These are phyloP conservation scores for Balearica regulorum DNA, from an alignment of 2,797 vertebrate species.

Conservation along the genomic window DNA sequence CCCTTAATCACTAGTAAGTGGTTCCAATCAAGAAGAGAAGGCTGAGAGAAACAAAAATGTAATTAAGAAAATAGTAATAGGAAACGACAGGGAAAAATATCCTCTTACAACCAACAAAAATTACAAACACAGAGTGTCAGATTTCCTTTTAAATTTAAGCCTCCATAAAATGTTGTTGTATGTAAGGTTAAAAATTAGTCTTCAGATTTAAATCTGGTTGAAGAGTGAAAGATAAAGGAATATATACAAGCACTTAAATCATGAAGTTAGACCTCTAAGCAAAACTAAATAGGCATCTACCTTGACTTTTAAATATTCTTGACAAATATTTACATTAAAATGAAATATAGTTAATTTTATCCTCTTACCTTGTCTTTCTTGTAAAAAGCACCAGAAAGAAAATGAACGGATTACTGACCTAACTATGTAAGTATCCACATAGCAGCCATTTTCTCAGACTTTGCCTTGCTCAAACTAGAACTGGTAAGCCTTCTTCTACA, in stretches of 20 bases:
- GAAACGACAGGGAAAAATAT: not conserved
- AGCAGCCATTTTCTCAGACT: not conserved
- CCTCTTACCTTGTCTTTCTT: not conserved
- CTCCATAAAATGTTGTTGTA: not conserved
- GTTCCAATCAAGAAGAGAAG: constrained; percentile 43
- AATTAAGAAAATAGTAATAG: not conserved
- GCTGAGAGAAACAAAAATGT: not conserved
- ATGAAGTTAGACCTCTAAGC: not conserved
- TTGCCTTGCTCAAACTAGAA: not conserved
- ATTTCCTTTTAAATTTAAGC: not conserved
- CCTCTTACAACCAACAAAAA: not conserved
- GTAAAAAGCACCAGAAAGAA: not conserved
- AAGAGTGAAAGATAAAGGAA: not conserved
- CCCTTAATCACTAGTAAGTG: constrained; percentile 42
- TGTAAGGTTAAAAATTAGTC: not conserved
- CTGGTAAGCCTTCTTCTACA: not conserved
- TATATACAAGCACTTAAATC: not conserved
- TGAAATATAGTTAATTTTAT: not conserved
- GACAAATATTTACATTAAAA: not conserved
- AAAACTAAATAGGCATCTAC: not conserved
- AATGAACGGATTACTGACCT: not conserved
- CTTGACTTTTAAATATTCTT: not conserved
- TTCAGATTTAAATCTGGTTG: not conserved
- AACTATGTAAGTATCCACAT: not conserved
- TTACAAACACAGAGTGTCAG: not conserved